These are phyloP conservation scores for Cephalopterus ornatus DNA, from an alignment of 2,113 vertebrate genomes.

Conservation along the genomic window DNA sequence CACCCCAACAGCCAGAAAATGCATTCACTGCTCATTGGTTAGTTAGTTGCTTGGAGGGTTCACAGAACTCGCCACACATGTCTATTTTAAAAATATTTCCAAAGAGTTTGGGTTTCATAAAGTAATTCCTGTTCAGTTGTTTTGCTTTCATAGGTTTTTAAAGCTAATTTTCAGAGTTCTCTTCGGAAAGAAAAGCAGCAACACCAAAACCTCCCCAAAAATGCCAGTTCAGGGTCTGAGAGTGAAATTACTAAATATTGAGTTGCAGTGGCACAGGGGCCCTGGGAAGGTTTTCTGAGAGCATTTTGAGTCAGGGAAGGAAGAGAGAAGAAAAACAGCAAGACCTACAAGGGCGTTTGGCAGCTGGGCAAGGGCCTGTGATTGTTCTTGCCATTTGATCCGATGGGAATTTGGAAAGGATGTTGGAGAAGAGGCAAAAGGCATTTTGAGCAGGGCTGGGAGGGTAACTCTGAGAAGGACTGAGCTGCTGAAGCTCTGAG, in stretches of 20 bases:
- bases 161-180: not conserved
- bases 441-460: not conserved
- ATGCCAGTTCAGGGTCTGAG: not conserved
- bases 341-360: not conserved
- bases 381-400: not conserved
- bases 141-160: not conserved
- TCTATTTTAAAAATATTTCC: not conserved
- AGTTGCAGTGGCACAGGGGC: not conserved
- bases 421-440: not conserved
- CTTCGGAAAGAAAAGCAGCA: not conserved
- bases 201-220: not conserved
- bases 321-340: not conserved
- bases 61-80: not conserved
- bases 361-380: not conserved
- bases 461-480: not conserved
- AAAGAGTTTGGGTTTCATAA: accelerated
- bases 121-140: not conserved
- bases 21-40: not conserved
- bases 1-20: not conserved
- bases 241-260: not conserved
- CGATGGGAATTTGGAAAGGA: not conserved
- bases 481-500: not conserved
- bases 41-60: not conserved
- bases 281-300: not conserved
- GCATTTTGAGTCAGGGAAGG: not conserved